Evolutionary conservation across 2,797 vertebrate species (phyloP).

Genomic region (Tokudaia tokunoshimensis): DNA sequence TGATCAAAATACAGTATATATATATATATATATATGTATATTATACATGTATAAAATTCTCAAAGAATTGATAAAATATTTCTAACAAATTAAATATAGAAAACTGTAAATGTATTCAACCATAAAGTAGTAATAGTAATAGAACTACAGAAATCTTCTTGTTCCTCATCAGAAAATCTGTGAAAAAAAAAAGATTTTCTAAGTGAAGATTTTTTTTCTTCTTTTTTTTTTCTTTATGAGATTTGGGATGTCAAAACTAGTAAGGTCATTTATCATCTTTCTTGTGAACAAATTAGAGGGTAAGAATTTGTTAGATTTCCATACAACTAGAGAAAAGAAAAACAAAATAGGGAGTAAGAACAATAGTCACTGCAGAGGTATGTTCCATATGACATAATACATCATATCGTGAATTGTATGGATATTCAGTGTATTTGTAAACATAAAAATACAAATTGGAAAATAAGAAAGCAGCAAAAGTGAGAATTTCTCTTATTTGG

Average conservation of each 20-base stretch:
- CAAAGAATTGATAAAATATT: neutral
- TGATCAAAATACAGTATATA: neutral
- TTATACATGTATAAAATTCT: neutral
- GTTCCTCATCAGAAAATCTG: neutral
- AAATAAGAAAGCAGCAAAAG: neutral
- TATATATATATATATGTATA: too few species aligned
- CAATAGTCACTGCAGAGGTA: neutral
- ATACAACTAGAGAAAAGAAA: neutral
- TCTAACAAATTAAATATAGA: neutral
- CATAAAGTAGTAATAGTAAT: neutral
- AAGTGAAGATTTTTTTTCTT: neutral
- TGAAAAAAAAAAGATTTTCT: neutral
- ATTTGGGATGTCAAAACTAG: neutral
- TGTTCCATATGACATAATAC: neutral
- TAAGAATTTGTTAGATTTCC: neutral
- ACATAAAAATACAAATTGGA: constrained; percentile 14
- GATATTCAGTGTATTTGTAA: constrained; percentile 4
- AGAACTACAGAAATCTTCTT: neutral
- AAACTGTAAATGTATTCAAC: constrained; percentile 33
- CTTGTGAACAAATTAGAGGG: neutral
- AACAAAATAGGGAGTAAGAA: neutral
- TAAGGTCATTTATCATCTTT: neutral
- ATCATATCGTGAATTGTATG: neutral
- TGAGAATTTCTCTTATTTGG: neutral
- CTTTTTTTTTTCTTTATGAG: neutral